phyloP scores from a whole-genome alignment of 2,888 invertebrate genomes.

The Diplolepis rosae region DNA sequence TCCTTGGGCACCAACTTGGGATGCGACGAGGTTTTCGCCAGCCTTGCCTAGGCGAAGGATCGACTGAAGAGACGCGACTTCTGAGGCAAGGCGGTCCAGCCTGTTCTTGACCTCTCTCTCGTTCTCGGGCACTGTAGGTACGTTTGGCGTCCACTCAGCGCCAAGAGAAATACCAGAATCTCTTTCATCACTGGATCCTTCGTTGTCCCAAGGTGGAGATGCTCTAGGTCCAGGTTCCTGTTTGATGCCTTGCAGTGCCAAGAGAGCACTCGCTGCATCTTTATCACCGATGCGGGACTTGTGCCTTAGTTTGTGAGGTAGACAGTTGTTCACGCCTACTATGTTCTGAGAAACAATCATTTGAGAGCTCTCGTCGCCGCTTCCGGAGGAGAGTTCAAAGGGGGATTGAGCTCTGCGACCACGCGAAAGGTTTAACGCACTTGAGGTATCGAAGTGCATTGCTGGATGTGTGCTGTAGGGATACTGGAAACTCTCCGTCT shows the following conservation, averaged over 20 bases:
- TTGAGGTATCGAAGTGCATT: conserved; percentile 77
- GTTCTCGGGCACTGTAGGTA: conserved; percentile 76
- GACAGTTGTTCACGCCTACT: conserved; percentile 82
- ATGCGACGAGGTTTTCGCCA: conserved; percentile 51
- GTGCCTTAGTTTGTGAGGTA: conserved; percentile 93
- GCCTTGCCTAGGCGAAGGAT: conserved; percentile 81
- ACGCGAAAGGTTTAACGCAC: conserved; percentile 84
- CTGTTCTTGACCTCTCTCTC: conserved; percentile 88
- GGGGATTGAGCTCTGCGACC: conserved; percentile 80
- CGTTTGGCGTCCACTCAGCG: conserved; percentile 77
- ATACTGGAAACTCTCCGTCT: conserved; percentile 74
- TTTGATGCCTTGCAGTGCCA: conserved; percentile 90
- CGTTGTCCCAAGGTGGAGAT: conserved; percentile 90
- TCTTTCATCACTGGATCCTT: conserved; percentile 92
- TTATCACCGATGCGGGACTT: conserved; percentile 93
- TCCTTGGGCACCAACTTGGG: conserved; percentile 32
- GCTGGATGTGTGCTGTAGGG: conserved; percentile 75
- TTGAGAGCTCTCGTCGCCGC: conserved; percentile 78
- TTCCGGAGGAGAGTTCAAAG: conserved; percentile 87
- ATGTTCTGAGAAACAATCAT: conserved; percentile 75
- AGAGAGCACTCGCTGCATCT: conserved; percentile 87
- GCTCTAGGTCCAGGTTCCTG: conserved; percentile 88
- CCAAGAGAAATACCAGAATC: conserved; percentile 92
- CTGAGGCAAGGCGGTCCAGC: conserved; percentile 90
- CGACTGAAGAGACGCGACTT: conserved; percentile 92